Evolutionary conservation across 2,797 vertebrate species (phyloP).

Genomic region (Pteropus rufus): DNA sequence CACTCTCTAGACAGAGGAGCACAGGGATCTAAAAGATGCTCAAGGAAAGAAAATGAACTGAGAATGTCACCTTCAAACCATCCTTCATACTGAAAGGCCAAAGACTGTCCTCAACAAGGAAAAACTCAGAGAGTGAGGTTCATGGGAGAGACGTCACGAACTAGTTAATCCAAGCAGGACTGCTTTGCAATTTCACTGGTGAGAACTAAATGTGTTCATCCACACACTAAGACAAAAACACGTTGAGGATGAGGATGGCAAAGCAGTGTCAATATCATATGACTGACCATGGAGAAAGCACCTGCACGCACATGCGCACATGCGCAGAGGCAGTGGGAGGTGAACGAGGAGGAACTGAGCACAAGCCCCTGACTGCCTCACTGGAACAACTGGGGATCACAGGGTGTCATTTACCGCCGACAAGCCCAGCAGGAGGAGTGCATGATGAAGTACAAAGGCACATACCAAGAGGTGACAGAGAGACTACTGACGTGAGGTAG

Average conservation of each 20-base stretch:
- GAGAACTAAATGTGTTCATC: not conserved
- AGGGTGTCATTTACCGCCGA: no score
- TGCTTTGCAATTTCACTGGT: not conserved
- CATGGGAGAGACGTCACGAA: rapidly evolving
- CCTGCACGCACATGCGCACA: rapidly evolving
- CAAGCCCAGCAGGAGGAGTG: not conserved
- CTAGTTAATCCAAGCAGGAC: not conserved
- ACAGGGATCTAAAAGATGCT: not conserved
- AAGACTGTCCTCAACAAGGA: rapidly evolving
- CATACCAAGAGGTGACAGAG: not conserved
- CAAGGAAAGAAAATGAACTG: not conserved
- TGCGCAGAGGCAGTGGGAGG: rapidly evolving
- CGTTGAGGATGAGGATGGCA: rapidly evolving
- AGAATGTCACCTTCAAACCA: not conserved
- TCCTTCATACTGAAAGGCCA: not conserved
- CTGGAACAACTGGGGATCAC: not conserved
- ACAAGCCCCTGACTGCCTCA: not conserved
- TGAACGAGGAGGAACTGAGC: not conserved
- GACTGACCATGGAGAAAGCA: not conserved
- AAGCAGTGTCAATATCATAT: rapidly evolving
- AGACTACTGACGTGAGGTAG: not conserved
- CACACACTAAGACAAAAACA: not conserved
- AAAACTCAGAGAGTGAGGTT: not conserved
- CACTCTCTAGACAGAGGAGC: not conserved
- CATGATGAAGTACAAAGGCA: not conserved